phyloP scores from a whole-genome alignment of 2,888 invertebrate species.

The Cheiracanthium punctorium region DNA sequence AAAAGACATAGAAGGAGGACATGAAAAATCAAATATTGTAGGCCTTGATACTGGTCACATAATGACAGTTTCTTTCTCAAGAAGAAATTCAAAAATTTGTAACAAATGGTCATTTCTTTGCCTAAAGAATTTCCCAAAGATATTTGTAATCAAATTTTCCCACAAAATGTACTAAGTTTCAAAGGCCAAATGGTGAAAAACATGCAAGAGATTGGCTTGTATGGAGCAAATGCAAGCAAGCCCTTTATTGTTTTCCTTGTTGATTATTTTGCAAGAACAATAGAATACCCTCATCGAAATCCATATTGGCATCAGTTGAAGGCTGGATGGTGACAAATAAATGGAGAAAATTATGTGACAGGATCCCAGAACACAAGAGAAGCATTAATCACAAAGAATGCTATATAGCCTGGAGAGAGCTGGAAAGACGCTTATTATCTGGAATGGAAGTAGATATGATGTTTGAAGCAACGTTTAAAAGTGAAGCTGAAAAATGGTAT shows the following conservation, averaged over 20 bases:
- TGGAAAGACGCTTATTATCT: slow-evolving; percentile 4
- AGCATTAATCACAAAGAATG: not conserved
- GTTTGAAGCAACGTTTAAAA: slow-evolving; percentile 1
- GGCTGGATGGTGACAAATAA: not conserved
- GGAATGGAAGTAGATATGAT: not conserved
- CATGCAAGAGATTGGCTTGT: not conserved
- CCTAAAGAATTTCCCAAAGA: no score
- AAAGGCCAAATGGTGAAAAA: not conserved
- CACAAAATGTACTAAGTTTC: not conserved
- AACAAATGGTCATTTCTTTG: no score
- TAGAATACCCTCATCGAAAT: not conserved
- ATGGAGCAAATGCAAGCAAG: not conserved
- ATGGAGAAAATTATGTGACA: not conserved
- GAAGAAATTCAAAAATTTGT: no score
- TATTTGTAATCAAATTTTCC: no score
- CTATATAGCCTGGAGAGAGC: not conserved
- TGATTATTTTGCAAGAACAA: not conserved
- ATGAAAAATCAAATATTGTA: no score
- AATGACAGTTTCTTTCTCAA: no score
- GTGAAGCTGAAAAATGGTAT: slow-evolving; percentile 18
- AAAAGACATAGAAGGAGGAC: no score
- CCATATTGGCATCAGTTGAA: not conserved
- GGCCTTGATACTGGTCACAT: no score
- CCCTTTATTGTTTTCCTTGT: slow-evolving; percentile 9
- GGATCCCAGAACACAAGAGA: not conserved